Evolutionary conservation across 2,113 vertebrate genomes (phyloP).

Genomic region (Zootoca vivipara): DNA sequence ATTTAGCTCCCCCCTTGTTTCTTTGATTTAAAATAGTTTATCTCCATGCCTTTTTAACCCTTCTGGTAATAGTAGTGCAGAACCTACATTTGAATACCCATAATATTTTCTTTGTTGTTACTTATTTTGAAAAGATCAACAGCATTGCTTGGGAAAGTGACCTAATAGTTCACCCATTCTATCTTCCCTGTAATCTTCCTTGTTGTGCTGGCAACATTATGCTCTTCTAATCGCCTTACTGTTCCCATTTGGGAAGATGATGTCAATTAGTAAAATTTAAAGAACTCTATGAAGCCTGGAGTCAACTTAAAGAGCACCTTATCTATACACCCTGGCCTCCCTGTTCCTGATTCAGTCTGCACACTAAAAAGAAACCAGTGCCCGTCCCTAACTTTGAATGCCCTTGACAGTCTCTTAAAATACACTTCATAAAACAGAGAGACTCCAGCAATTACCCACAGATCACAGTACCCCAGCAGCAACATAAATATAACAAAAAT

Average conservation of each 20-base stretch:
- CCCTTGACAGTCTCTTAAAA: constrained; percentile 41
- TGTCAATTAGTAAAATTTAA: constrained; percentile 3
- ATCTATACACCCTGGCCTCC: neutral
- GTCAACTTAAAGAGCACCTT: neutral
- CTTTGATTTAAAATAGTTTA: no score
- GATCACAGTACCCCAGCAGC: constrained; percentile 36
- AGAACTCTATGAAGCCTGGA: neutral
- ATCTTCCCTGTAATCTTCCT: neutral
- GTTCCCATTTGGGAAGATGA: neutral
- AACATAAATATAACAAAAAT: constrained; percentile 50
- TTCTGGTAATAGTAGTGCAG: no score
- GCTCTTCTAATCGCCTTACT: neutral
- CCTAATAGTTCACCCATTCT: neutral
- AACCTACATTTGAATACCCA: neutral
- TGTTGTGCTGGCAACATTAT: neutral
- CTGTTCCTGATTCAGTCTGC: neutral
- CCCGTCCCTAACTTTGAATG: constrained; percentile 28
- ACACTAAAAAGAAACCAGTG: constrained; percentile 1
- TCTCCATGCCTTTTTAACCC: no score
- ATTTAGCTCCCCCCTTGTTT: no score
- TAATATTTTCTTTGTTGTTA: neutral
- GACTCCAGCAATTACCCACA: constrained; percentile 41
- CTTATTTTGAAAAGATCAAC: neutral
- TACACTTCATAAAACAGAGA: constrained; percentile 48
- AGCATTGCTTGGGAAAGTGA: neutral